Conservation (phyloP, 2,797 vertebrate genomes). For the Hemitrygon akajei region DNA sequence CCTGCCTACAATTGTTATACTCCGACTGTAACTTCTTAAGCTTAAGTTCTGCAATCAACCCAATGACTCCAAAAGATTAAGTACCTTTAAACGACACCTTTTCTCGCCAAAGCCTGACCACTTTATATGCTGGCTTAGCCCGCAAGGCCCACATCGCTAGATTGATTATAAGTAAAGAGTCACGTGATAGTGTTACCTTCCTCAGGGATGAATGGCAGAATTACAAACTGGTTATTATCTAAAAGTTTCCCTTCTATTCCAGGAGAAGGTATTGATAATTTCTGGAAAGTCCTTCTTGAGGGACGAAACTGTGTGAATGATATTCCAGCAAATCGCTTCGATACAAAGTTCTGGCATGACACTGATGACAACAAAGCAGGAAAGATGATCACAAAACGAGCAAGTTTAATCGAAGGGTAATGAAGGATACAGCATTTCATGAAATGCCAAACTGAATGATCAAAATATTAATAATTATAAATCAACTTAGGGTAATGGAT, state of each 20-base stretch:
- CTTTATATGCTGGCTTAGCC: too few species aligned
- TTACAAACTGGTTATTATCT: not conserved
- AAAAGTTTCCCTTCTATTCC: slow-evolving; percentile 17
- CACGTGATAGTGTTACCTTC: too few species aligned
- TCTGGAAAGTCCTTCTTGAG: slow-evolving; percentile 70
- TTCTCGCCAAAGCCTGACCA: too few species aligned
- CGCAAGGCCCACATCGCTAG: too few species aligned
- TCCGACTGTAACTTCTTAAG: too few species aligned
- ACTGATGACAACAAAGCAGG: slow-evolving; percentile 61
- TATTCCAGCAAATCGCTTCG: slow-evolving; percentile 70
- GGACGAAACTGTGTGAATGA: slow-evolving; percentile 66
- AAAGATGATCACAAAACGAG: slow-evolving; percentile 63
- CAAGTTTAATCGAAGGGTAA: slow-evolving; percentile 70
- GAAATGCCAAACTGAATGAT: not conserved
- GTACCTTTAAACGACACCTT: too few species aligned
- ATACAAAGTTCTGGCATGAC: slow-evolving; percentile 61
- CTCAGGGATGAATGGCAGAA: not conserved
- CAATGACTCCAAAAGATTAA: too few species aligned
- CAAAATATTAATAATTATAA: slow-evolving; percentile 6
- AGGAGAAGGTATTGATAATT: slow-evolving; percentile 73
- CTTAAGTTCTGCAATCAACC: too few species aligned
- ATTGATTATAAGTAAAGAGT: not conserved
- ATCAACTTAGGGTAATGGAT: not conserved
- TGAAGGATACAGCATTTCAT: not conserved
- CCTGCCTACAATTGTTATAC: too few species aligned